Percentiles rank a stretch among this genome's conserved stretches.
Evolutionary conservation across 53 echinoderm and acorn worm species (phyloP).

Genomic region (Glandiceps talaboti): DNA sequence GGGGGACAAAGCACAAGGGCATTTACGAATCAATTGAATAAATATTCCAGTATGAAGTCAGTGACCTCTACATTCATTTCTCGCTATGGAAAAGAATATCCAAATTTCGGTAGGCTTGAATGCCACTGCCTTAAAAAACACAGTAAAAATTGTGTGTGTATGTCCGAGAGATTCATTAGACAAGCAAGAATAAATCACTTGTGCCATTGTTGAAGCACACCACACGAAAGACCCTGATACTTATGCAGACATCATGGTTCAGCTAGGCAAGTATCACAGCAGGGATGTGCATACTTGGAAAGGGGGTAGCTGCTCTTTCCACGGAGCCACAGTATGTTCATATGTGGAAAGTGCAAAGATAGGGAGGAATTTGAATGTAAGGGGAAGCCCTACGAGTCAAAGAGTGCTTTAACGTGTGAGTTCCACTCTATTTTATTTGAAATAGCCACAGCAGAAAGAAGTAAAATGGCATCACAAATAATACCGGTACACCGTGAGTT

Average conservation of each 20-base stretch:
- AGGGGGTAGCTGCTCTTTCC: background rate
- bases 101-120: background rate
- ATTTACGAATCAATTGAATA: background rate
- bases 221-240: background rate
- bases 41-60: background rate
- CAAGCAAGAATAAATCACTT: conserved; percentile 7
- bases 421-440: background rate
- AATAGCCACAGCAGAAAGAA: background rate
- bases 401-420: background rate
- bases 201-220: background rate
- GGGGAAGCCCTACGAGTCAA: background rate
- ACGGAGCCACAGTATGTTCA: background rate
- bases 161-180: background rate
- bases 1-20: background rate
- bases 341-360: background rate
- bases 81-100: background rate
- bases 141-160: background rate
- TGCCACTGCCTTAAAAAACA: background rate
- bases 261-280: background rate
- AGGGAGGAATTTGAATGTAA: background rate
- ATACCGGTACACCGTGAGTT: background rate
- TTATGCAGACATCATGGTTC: background rate
- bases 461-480: background rate
- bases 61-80: background rate
- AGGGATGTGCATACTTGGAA: background rate